Evolutionary conservation across 2,888 invertebrate genomes (phyloP).

Genomic region (Nemotelus nigrinus): DNA sequence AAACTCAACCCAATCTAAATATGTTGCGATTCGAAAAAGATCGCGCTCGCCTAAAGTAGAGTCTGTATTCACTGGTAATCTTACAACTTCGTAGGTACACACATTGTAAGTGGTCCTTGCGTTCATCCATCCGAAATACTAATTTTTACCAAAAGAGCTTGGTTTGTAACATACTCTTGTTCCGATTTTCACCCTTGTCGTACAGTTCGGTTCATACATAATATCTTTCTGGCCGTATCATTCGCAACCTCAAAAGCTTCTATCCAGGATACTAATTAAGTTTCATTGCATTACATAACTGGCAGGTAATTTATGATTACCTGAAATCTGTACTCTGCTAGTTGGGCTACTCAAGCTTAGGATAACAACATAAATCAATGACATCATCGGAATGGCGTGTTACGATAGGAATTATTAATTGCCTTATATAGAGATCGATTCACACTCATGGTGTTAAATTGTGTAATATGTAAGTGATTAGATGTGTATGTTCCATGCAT

Average conservation of each 20-base stretch:
- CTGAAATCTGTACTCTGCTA: constrained; percentile 47
- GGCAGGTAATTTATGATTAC: constrained; percentile 50
- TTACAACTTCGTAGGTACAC: neutral
- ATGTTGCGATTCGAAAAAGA: no score
- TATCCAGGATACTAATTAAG: constrained; percentile 48
- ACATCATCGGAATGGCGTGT: constrained; percentile 50
- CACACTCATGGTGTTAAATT: constrained; percentile 50
- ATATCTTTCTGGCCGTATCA: constrained; percentile 10
- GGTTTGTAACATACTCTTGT: constrained; percentile 3
- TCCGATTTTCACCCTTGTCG: constrained; percentile 9
- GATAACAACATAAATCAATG: constrained; percentile 50
- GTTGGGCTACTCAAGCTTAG: constrained; percentile 32
- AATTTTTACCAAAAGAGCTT: constrained; percentile 1
- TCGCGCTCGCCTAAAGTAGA: no score
- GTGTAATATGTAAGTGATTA: constrained; percentile 47
- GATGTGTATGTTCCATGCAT: neutral
- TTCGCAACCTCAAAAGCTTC: constrained; percentile 39
- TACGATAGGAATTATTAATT: constrained; percentile 51
- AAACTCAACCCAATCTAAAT: no score
- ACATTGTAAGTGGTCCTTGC: neutral
- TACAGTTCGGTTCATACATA: neutral
- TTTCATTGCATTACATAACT: constrained; percentile 49
- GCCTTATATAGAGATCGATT: constrained; percentile 50
- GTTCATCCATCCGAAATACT: constrained; percentile 18
- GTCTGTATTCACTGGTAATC: no score